Evolutionary conservation across 2,113 vertebrate genomes (phyloP).

Genomic region (Spea bombifrons): DNA sequence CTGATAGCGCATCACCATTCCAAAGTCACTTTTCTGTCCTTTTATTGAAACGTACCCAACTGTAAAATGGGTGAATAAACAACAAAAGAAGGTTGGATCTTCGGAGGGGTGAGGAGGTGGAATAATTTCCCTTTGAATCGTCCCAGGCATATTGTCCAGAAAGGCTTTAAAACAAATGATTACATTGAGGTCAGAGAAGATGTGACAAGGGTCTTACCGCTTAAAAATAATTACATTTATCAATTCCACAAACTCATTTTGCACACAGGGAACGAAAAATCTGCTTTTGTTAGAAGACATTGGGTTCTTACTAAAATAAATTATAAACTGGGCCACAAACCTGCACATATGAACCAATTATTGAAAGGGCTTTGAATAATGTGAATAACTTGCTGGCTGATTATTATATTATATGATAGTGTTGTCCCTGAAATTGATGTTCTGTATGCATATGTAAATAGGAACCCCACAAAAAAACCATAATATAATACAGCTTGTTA

Average conservation of each 20-base stretch:
- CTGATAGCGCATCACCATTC: constrained; percentile 6
- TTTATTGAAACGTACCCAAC: constrained; percentile 42
- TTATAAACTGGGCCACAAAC: neutral
- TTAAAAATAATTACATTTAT: constrained; percentile 40
- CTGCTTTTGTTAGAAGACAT: neutral
- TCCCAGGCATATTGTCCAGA: constrained; percentile 24
- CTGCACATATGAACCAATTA: neutral
- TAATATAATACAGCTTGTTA: neutral
- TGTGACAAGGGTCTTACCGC: constrained; percentile 14
- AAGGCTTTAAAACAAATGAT: constrained; percentile 35
- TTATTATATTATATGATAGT: no score
- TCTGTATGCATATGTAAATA: neutral
- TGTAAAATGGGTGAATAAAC: constrained; percentile 42
- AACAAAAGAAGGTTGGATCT: constrained; percentile 32
- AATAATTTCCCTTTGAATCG: constrained; percentile 27
- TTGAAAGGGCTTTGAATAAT: neutral
- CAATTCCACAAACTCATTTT: constrained; percentile 20
- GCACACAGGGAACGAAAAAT: constrained; percentile 9
- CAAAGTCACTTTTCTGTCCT: constrained; percentile 26
- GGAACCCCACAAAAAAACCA: neutral
- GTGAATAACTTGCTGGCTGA: neutral
- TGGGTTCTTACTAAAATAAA: constrained; percentile 2
- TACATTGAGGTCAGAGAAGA: constrained; percentile 24
- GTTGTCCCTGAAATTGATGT: no score
- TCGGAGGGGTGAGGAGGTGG: constrained; percentile 20